Evolutionary conservation across 2,797 vertebrate genomes (phyloP).

Genomic region (Microctenopoma lineatum): DNA sequence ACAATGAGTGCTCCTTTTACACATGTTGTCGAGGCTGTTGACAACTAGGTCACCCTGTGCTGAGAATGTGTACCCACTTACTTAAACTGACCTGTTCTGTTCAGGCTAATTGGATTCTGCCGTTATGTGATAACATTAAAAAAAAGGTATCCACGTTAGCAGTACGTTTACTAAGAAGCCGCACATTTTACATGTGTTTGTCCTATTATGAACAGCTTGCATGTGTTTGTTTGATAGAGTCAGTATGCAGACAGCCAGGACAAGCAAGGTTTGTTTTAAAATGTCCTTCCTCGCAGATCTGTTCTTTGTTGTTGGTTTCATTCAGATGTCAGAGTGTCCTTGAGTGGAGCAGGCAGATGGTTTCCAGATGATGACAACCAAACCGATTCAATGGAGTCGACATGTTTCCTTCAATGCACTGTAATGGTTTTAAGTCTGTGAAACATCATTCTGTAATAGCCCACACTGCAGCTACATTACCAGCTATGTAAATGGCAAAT

Average conservation of each 20-base stretch:
- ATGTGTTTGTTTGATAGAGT: background rate
- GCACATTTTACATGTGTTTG: constrained; percentile 1
- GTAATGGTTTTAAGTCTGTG: background rate
- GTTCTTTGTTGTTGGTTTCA: too few species aligned
- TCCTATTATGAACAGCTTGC: background rate
- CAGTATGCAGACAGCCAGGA: background rate
- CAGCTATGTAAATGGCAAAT: background rate
- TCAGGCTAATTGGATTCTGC: constrained; percentile 47
- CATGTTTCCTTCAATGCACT: background rate
- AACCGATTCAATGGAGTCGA: constrained; percentile 14
- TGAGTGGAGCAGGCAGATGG: background rate
- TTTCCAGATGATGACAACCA: background rate
- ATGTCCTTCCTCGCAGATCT: too few species aligned
- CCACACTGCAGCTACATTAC: background rate
- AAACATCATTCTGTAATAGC: background rate
- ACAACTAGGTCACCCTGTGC: constrained; percentile 63
- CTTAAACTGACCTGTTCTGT: constrained; percentile 40
- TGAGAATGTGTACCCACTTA: constrained; percentile 36
- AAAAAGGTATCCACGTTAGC: background rate
- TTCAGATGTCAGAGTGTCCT: background rate
- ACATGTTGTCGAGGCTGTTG: constrained; percentile 33
- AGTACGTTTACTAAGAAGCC: too few species aligned
- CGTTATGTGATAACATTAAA: constrained; percentile 43
- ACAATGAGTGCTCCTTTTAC: constrained; percentile 26
- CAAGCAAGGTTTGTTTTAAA: too few species aligned